Percentiles rank a stretch among this genome's conserved stretches.
These are phyloP conservation scores for Chymomyza amoena DNA, from an alignment of 2,888 invertebrate species.

Conservation along the genomic window DNA sequence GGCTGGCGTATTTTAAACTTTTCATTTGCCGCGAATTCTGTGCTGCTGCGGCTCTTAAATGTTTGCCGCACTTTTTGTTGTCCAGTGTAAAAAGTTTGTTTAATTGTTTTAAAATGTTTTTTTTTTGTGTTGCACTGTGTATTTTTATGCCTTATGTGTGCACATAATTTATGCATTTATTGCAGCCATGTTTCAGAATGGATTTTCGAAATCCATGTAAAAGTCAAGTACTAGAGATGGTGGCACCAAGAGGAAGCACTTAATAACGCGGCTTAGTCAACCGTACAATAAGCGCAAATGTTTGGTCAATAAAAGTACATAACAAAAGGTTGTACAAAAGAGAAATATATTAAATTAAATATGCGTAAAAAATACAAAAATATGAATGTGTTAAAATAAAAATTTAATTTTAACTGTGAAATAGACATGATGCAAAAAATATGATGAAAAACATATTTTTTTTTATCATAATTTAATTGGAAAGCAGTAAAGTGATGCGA, in stretches of 20 bases:
- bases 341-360: background rate
- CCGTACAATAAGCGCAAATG: background rate
- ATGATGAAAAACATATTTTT: background rate
- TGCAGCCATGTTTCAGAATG: background rate
- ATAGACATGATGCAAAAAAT: background rate
- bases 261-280: background rate
- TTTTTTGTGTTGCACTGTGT: background rate
- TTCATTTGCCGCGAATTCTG: background rate
- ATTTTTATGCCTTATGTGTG: background rate
- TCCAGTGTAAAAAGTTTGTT: background rate
- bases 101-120: slow-evolving; percentile 8
- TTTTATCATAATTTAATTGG: background rate
- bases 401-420: too few species aligned
- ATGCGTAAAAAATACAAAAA: too few species aligned
- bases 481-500: background rate
- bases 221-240: background rate
- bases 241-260: background rate
- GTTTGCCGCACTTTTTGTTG: background rate
- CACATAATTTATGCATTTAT: slow-evolving; percentile 6
- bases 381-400: too few species aligned
- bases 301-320: background rate
- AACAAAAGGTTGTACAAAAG: background rate
- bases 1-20: background rate
- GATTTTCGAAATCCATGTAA: background rate
- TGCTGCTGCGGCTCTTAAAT: background rate